Evolutionary conservation across 1,140 invertebrate genomes (phyloP), one percentile per base, ranked within the genome.

Genomic region (Mylabris phalerata): DNA sequence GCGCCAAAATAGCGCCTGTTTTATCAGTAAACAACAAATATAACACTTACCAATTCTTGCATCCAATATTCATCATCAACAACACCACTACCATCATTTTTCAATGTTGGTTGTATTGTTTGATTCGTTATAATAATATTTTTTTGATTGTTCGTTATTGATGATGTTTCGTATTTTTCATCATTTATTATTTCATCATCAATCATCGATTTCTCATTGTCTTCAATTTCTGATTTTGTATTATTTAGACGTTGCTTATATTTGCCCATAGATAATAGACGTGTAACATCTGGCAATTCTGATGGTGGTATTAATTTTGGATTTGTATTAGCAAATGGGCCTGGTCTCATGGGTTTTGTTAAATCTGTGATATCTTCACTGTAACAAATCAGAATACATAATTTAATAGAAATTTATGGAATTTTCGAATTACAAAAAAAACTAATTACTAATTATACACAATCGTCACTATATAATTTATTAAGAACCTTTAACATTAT

Each of bases 11-110:
- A 32, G 32, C 32, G 32, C 4, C 19, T 32, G 3, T 32, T 32
- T 32, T 32, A 32, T 32, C 32, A 32, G 1, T 3, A 1, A 32
- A 19, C 19, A 19, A 19, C 19, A 19, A 19, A 32, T 32, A 32
- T 7, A 32, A 52, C 13, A 13, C 51, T 54, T 32, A 54, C 51
- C 51, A 54, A 46, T 45, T 54, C 42, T 13, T 54, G 41, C 51
- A 54, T 54, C 51, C 51, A 54, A 11, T 54, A 54, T 13, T 54
- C 51, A 26, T 54, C 51, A 45, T 54, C 43, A 9, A 54, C 51
- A 32, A 4, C 32, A 32, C 32, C 32, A 32, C 32, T 32, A 32
- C 7, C 32, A 32, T 32, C 9, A 42, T 13, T 46, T 45, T 54
- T 54, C 39, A 46, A 54, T 46, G 40, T 54, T 46, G 51, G 45